Percentiles rank a stretch among this genome's conserved stretches.
These are phyloP conservation scores for Austrolebias charrua DNA, from an alignment of 2,797 vertebrate genomes.

Conservation along the genomic window DNA sequence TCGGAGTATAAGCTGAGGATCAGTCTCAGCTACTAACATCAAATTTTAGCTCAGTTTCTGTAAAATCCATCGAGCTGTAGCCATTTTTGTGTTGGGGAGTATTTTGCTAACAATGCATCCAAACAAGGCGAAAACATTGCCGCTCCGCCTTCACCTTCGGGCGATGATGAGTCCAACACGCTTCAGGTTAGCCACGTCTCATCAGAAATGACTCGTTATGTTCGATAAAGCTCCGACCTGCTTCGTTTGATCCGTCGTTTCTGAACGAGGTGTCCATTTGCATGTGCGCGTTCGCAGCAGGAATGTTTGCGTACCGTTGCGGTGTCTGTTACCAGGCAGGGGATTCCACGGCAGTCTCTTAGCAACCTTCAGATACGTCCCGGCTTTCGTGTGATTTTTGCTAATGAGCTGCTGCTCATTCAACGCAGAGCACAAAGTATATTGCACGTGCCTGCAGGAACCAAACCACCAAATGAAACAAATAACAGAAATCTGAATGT, in stretches of 20 bases:
- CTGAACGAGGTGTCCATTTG: slow-evolving; percentile 45
- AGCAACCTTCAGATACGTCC: slow-evolving; percentile 73
- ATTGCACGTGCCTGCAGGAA: slow-evolving; percentile 64
- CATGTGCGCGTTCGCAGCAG: slow-evolving; percentile 44
- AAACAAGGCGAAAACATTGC: too few relatives aligned
- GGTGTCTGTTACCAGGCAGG: slow-evolving; percentile 70
- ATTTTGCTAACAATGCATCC: too few relatives aligned
- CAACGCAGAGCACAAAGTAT: slow-evolving; percentile 63
- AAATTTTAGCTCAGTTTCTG: too few relatives aligned
- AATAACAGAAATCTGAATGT: background rate
- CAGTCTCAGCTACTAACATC: too few relatives aligned
- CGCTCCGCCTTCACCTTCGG: too few relatives aligned
- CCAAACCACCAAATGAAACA: slow-evolving; percentile 26
- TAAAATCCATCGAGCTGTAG: too few relatives aligned
- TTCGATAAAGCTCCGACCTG: slow-evolving; percentile 18
- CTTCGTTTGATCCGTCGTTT: slow-evolving; percentile 20
- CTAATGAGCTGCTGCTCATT: slow-evolving; percentile 73
- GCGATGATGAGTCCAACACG: background rate
- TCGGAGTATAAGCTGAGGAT: too few relatives aligned
- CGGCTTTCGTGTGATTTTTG: slow-evolving; percentile 70
- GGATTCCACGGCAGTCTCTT: slow-evolving; percentile 75
- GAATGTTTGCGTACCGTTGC: slow-evolving; percentile 53
- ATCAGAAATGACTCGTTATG: slow-evolving; percentile 1
- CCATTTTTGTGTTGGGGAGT: too few relatives aligned
- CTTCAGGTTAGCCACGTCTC: background rate